These are phyloP conservation scores for Brassicogethes aeneus DNA, from an alignment of 2,888 invertebrate species.

Conservation along the genomic window DNA sequence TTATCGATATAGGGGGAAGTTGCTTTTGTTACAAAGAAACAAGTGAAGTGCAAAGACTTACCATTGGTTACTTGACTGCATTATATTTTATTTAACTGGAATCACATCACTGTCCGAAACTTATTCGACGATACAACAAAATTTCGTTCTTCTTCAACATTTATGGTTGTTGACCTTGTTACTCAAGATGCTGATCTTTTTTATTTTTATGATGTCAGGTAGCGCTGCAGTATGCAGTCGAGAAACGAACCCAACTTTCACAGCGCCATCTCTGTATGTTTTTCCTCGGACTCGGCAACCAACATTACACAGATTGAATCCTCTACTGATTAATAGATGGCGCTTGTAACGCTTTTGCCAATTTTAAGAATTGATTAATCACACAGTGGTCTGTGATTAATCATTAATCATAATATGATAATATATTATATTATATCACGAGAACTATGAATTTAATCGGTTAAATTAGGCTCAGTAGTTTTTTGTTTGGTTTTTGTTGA, in stretches of 20 bases:
- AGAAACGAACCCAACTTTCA: too few species aligned
- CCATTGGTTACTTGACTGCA: conserved; percentile 11
- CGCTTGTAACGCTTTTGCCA: too few species aligned
- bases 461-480: too few species aligned
- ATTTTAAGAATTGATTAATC: too few species aligned
- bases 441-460: too few species aligned
- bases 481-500: too few species aligned
- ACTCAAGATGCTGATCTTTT: conserved; percentile 38
- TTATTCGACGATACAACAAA: conserved; percentile 20
- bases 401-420: too few species aligned
- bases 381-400: too few species aligned
- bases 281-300: conserved; percentile 3
- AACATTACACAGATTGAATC: too few species aligned
- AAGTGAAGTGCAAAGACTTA: conserved; percentile 11
- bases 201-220: conserved; percentile 28
- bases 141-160: conserved; percentile 24
- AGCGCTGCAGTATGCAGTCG: too few species aligned
- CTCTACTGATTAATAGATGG: too few species aligned
- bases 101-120: conserved; percentile 22
- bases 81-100: conserved; percentile 14
- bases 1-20: conserved; percentile 17
- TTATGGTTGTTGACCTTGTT: conserved; percentile 41
- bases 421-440: too few species aligned
- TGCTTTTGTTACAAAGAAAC: conserved; percentile 18
- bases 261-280: conserved; percentile 1